Evolutionary conservation across 2,888 invertebrate genomes (phyloP), one percentile per base, ranked within the genome.

Genomic region (Clusia tigrina): DNA sequence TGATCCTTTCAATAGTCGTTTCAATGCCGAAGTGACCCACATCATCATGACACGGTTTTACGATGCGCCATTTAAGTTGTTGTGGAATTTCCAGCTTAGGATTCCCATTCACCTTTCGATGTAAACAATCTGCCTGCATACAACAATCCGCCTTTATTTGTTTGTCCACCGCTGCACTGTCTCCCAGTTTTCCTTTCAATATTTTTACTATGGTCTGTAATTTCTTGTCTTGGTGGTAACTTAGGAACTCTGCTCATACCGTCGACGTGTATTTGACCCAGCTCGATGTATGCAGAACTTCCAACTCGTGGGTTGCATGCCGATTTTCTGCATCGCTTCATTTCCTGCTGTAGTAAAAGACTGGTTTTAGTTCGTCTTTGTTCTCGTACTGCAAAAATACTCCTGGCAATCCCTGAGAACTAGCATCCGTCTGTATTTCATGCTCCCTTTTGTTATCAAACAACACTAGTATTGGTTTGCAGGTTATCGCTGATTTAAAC

Each of bases 261-360:
- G 32, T 81, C 80, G 0, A 78, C 78, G 60, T 80, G 80, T 54
- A 61, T 67, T 53, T 1, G 62, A 58, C 12, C 71, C 71, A 9
- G 69, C 57, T 48, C 69, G 68, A 58, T 67, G 67, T 42, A 60
- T 26, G 9, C 69, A 60, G 64, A 0, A 74, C 74, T 64, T 82
- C 84, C 24, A 81, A 60, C 32, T 85, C 83, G 22, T 80, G 77
- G 1, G 76, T 76, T 18, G 77, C 75, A 61, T 80, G 82, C 17
- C 70, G 74, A 12, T 69, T 62, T 69, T 83, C 81, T 0, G 77
- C 72, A 0, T 63, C 67, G 0, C 75, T 77, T 5, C 74, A 78
- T 38, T 72, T 69, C 62, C 75, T 69, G 48, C 78, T 80, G 25
- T 62, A 76, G 58, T 79, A 81, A 0, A 74, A 75, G 0, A 84